phyloP scores from a whole-genome alignment of 2,113 vertebrate genomes.

The Eulemur rufifrons region DNA sequence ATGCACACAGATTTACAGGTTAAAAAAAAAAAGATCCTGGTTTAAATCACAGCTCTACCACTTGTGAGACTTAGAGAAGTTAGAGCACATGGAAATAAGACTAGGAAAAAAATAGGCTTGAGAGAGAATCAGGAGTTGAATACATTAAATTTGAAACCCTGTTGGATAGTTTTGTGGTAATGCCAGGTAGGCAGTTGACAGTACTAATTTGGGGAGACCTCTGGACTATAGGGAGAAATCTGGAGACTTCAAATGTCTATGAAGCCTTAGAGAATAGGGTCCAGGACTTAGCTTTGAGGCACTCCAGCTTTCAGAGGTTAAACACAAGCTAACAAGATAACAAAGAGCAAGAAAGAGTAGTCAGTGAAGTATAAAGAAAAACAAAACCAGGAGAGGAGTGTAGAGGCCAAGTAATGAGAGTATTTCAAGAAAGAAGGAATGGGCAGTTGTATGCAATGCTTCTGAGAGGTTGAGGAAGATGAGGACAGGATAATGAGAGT shows the following conservation, averaged over 20 bases:
- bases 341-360: neutral
- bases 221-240: neutral
- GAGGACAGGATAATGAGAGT: neutral
- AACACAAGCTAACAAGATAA: neutral
- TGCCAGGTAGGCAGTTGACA: neutral
- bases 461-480: neutral
- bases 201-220: neutral
- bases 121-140: neutral
- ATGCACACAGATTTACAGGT: neutral
- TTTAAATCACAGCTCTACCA: neutral
- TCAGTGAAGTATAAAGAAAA: neutral
- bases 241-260: neutral
- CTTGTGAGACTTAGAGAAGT: neutral
- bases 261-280: neutral
- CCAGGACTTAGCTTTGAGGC: neutral
- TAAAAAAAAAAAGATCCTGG: neutral
- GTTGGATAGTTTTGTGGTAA: neutral
- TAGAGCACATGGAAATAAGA: neutral
- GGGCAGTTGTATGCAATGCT: neutral
- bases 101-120: neutral
- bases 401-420: neutral
- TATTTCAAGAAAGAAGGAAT: neutral
- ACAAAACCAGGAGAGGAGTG: neutral
- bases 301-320: neutral
- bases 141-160: neutral